Evolutionary conservation across 2,113 vertebrate species (phyloP).

Genomic region (Phasianus colchicus): DNA sequence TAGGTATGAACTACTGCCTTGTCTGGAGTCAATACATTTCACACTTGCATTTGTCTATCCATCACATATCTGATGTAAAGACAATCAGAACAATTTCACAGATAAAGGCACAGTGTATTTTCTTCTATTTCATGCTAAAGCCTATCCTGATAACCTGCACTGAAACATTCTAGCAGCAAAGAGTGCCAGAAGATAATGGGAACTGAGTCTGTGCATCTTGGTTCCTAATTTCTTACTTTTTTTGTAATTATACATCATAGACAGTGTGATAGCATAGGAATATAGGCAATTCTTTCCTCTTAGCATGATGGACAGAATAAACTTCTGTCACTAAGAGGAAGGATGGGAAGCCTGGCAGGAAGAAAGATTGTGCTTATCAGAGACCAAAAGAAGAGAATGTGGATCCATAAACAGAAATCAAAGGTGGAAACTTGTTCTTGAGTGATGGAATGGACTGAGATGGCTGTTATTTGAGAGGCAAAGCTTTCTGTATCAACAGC

Average conservation of each 20-base stretch:
- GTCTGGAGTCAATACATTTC: too few relatives aligned
- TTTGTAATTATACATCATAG: background rate
- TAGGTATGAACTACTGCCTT: background rate
- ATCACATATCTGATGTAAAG: background rate
- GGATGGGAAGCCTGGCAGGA: fast-evolving
- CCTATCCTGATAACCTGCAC: background rate
- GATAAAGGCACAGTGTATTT: background rate
- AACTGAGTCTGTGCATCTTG: background rate
- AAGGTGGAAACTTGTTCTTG: background rate
- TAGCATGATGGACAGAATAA: background rate
- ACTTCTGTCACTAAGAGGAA: background rate
- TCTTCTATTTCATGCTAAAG: background rate
- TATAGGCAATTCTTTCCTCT: background rate
- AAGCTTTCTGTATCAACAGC: background rate
- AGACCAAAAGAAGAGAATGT: background rate
- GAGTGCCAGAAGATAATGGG: background rate
- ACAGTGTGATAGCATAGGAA: background rate
- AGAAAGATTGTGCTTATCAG: background rate
- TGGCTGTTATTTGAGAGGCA: background rate
- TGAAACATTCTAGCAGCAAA: background rate
- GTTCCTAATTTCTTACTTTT: background rate
- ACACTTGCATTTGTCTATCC: background rate
- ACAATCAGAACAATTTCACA: background rate
- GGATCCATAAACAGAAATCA: background rate
- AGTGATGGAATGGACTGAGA: background rate